Percentiles rank a stretch among this genome's conserved stretches.
phyloP scores from a whole-genome alignment of 2,888 invertebrate species.

The Papilio elwesi region DNA sequence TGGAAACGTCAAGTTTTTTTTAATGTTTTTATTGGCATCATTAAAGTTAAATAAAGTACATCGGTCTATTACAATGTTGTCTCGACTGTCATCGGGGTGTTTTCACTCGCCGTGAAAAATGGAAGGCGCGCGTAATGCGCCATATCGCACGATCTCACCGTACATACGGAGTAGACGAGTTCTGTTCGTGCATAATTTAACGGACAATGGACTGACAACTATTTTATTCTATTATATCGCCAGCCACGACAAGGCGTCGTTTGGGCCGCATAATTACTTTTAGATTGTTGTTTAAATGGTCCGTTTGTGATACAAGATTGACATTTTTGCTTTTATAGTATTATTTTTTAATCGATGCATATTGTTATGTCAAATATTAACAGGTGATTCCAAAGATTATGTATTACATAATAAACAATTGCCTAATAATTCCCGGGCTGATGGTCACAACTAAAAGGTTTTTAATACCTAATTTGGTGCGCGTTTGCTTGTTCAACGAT shows the following conservation, averaged over 20 bases:
- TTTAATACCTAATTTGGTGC: too few relatives aligned
- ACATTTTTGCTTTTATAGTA: background rate
- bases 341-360: background rate
- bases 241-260: constrained; percentile 61
- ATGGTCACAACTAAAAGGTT: too few relatives aligned
- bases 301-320: constrained; percentile 18
- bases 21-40: constrained; percentile 50
- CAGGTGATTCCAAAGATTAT: background rate
- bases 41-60: constrained; percentile 47
- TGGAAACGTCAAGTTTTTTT: background rate
- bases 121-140: constrained; percentile 70
- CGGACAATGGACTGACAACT: constrained; percentile 76
- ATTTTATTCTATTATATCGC: constrained; percentile 65
- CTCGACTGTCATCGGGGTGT: constrained; percentile 76
- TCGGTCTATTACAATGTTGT: constrained; percentile 52
- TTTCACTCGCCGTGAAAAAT: constrained; percentile 70
- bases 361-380: background rate
- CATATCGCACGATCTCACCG: constrained; percentile 74
- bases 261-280: constrained; percentile 37
- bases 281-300: constrained; percentile 36
- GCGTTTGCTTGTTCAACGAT: too few relatives aligned
- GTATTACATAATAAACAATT: too few relatives aligned
- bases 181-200: constrained; percentile 81
- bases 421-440: too few relatives aligned
- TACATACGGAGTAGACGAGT: constrained; percentile 75